Evolutionary conservation across 2,888 invertebrate genomes (phyloP), one percentile per base, ranked within the genome.

Genomic region (Ariolimax columbianus): DNA sequence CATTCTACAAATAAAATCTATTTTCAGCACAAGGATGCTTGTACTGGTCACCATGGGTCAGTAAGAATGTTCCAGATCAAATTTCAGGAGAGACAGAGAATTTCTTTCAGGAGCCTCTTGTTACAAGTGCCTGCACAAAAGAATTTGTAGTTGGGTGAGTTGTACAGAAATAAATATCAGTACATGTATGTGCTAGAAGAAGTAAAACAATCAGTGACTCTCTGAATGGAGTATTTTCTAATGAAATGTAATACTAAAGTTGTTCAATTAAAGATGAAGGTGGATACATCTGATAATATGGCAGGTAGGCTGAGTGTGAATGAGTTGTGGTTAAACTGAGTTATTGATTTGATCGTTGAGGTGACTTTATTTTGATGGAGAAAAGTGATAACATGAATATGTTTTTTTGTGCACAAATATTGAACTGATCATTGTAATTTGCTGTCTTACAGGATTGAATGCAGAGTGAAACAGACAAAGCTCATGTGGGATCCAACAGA

Each of bases 21-120:
- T 43, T 73, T 73, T 40, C 73, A 82, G 63, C 78, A 80, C 30
- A 84, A 88, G 4, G 77, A 6, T 91, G 92, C 73, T 88, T 88
- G 77, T 92, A 91, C 87, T 91, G 91, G 91, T 90, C 91, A 79
- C 90, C 90, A 19, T 92, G 92, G 92, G 90, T 91, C 75, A 92
- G 89, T 85, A 88, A 89, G 70, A 88, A 68, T 72, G 75, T 84
- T 40, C 84, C 84, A 59, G 84, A 80, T 72, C 33, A 38, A 19
- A 33, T 51, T 47, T 51, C 75, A 43, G 84, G 84, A 66, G 84
- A 84, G 38, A 47, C 51, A 19, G 33, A n/a, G n/a, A 75, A 80
- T 23, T 80, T 84, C 66, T 84, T 59, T 59, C 75, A 80, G 47
- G 26, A 33, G 23, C 84, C 84, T 9, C 51, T 75, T 38, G 80